A percentile compares a stretch with the other conserved stretches of the same genome.
phyloP scores from a whole-genome alignment of 2,797 vertebrate genomes.

The Typhlichthys subterraneus region DNA sequence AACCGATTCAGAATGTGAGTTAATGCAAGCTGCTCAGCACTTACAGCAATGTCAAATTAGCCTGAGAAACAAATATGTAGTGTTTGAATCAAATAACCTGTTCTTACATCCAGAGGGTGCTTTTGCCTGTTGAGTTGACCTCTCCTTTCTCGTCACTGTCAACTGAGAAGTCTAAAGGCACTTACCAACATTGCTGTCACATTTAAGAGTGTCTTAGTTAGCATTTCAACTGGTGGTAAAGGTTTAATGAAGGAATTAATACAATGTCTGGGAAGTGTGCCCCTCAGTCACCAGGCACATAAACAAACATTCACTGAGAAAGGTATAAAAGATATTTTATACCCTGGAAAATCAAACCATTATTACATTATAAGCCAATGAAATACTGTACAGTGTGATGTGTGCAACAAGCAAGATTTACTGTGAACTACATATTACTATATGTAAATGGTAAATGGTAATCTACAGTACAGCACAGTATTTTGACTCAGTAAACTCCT shows the following conservation, averaged over 20 bases:
- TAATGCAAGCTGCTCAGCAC: conserved; percentile 28
- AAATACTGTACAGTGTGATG: no score
- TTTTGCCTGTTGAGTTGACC: conserved; percentile 48
- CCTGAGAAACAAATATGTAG: conserved; percentile 22
- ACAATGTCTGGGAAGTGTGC: conserved; percentile 64
- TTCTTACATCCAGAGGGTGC: conserved; percentile 41
- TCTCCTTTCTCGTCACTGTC: conserved; percentile 51
- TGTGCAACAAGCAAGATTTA: no score
- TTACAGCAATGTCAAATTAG: conserved; percentile 25
- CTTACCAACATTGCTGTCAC: conserved; percentile 66
- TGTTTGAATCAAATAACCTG: conserved; percentile 12
- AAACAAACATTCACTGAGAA: conserved; percentile 50
- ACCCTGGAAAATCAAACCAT: conserved; percentile 8
- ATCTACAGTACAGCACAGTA: no score
- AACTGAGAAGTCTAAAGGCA: conserved; percentile 62
- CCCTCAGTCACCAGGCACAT: conserved; percentile 60
- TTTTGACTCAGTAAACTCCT: no score
- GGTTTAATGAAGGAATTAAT: conserved; percentile 81
- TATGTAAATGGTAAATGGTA: no score
- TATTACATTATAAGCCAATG: no score
- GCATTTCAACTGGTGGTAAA: conserved; percentile 81
- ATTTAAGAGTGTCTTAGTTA: conserved; percentile 81
- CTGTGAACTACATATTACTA: no score
- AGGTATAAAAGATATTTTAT: conserved; percentile 33
- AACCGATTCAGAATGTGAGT: conserved; percentile 19